Base-by-base conservation (phyloP, 2,888 invertebrate genomes). In the Drosophila histrio region DNA sequence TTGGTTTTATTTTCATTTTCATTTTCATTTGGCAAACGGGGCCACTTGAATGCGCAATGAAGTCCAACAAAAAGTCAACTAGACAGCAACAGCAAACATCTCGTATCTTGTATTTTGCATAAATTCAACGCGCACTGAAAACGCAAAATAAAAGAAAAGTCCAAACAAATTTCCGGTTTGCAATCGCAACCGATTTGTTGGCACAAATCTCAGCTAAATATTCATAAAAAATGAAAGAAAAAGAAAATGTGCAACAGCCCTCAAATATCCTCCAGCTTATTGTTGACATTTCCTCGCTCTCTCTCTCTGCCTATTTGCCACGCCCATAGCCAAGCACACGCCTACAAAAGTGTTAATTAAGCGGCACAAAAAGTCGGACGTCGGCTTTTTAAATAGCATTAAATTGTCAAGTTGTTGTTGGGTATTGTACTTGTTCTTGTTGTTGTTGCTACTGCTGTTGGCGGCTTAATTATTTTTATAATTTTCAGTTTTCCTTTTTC, bases 11-110 rank as follows among this genome's bases (percentile, higher is more conserved):
- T 69, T 62, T 67, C 43, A 50, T 70, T 66, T 61, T 62, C 58
- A 69, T 79, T 82, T 82, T 76, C 79, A 82, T 79, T 82, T 68
- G 66, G 38, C 66, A 67, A 81, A 83, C 69, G 77, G 80, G 78
- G 80, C 87, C 84, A 86, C 81, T 86, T 86, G 82, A 80, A 82
- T 82, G 67, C 81, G 66, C 72, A 86, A 86, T 82, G 84, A 86
- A 74, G 80, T 72, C 61, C 57, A 53, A 32, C 59, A 56, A 28
- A 66, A 65, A 46, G 44, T 54, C 34, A 58, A 41, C 38, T 24
- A 47, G 46, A 58, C 46, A 65, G 32, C 60, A 50, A 19, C 34
- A 21, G 61, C 44, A 64, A 47, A 50, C 47, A 57, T 34, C 21
- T 53, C 59, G 28, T 28, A 38, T 66, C 43, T 54, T 32, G 39